Percentiles rank a stretch among this genome's conserved stretches.
These are phyloP conservation scores for Mus spretus DNA, from an alignment of 2,797 vertebrate species.

Conservation along the genomic window DNA sequence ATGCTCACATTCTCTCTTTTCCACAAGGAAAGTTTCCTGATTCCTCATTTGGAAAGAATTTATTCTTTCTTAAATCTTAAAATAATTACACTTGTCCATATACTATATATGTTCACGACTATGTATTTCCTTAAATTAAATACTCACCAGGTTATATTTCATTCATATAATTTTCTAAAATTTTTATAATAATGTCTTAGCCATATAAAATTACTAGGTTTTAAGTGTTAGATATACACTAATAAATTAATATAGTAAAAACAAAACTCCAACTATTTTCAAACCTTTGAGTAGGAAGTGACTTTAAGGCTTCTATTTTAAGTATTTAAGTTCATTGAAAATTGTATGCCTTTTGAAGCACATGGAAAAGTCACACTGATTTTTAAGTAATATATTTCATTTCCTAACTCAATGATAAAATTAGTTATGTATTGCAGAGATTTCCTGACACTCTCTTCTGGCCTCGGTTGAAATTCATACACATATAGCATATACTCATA, in stretches of 20 bases:
- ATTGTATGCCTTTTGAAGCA: constrained; percentile 5
- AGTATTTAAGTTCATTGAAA: constrained; percentile 17
- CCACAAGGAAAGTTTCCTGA: constrained; percentile 22
- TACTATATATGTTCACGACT: neutral
- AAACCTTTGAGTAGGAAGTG: constrained; percentile 35
- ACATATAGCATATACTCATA: neutral
- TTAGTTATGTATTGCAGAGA: neutral
- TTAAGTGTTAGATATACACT: neutral
- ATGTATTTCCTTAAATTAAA: neutral
- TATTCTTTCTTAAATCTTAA: neutral
- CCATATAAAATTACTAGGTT: neutral
- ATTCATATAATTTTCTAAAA: constrained; percentile 15
- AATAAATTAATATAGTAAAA: constrained; percentile 18
- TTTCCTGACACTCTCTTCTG: neutral
- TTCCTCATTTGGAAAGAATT: constrained; percentile 13
- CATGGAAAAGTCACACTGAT: neutral
- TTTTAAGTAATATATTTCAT: constrained; percentile 42
- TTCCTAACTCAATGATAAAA: constrained; percentile 52
- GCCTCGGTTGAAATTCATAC: neutral
- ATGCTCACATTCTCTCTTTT: neutral
- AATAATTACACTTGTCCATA: neutral
- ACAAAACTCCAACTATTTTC: constrained; percentile 41
- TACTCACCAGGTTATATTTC: neutral
- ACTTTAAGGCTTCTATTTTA: constrained; percentile 43
- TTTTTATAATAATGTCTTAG: neutral